Evolutionary conservation across 1,140 invertebrate species (phyloP).

Genomic region (Drosophila jambulina): DNA sequence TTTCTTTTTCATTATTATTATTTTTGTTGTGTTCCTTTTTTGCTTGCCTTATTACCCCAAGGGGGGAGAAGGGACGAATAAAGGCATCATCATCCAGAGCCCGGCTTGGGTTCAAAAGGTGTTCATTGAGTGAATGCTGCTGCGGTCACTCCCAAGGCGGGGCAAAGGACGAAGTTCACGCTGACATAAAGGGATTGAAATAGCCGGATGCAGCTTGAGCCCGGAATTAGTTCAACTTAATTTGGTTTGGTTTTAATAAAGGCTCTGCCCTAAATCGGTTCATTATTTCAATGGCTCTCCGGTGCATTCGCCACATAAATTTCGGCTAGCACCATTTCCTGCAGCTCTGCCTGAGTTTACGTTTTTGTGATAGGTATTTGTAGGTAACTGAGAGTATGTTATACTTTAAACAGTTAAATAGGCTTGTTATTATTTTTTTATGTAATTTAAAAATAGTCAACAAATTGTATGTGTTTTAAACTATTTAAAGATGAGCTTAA

Average conservation of each 20-base stretch:
- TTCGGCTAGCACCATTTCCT: constrained; percentile 6
- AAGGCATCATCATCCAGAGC: constrained; percentile 7
- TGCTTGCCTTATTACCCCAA: constrained; percentile 47
- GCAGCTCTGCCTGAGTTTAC: constrained; percentile 2
- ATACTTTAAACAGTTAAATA: too few species aligned
- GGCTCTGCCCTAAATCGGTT: constrained; percentile 4
- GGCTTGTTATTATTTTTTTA: too few species aligned
- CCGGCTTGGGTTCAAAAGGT: constrained; percentile 43
- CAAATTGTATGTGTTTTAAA: too few species aligned
- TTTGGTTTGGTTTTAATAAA: constrained; percentile 8
- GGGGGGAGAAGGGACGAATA: constrained; percentile 26
- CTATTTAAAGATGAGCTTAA: too few species aligned
- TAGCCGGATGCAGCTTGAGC: background rate
- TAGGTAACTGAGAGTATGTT: too few species aligned
- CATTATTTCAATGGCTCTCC: constrained; percentile 31
- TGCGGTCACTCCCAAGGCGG: constrained; percentile 18
- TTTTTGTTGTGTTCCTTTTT: constrained; percentile 31
- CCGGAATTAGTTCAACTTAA: constrained; percentile 5
- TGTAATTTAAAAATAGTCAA: too few species aligned
- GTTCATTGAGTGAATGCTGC: constrained; percentile 47
- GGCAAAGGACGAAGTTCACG: background rate
- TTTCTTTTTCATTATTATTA: constrained; percentile 54
- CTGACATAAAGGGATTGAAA: background rate
- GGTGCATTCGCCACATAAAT: constrained; percentile 28
- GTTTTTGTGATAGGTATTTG: background rate